Evolutionary conservation across 2,113 vertebrate genomes (phyloP).

Genomic region (Thymallus thymallus): DNA sequence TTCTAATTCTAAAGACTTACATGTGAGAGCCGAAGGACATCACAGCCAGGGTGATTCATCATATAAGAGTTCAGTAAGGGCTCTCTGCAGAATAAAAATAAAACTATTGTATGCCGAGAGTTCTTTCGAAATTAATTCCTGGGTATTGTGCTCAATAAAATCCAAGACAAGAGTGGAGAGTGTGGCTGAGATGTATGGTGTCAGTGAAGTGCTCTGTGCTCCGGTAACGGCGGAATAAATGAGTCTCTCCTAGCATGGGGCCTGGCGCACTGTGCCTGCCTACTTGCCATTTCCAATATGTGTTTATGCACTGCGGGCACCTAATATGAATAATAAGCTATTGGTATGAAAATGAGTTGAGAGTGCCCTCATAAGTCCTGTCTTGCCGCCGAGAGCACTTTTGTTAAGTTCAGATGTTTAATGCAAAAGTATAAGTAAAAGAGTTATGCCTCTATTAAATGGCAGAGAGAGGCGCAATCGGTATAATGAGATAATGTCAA

Average conservation of each 20-base stretch:
- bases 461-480: too few species aligned
- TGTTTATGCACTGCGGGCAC: too few species aligned
- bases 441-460: too few species aligned
- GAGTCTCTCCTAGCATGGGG: constrained; percentile 24
- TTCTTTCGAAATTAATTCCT: constrained; percentile 29
- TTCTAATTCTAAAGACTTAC: too few species aligned
- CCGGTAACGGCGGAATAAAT: background rate
- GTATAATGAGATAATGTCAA: too few species aligned
- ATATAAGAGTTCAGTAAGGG: background rate
- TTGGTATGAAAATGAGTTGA: too few species aligned
- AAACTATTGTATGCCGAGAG: background rate
- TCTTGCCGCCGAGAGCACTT: too few species aligned
- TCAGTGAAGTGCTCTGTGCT: background rate
- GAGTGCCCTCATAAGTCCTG: too few species aligned
- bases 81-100: background rate
- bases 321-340: too few species aligned
- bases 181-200: background rate
- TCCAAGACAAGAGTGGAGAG: constrained; percentile 4
- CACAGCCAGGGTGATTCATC: constrained; percentile 7
- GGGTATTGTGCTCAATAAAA: constrained; percentile 44
- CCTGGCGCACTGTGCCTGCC: background rate
- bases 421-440: too few species aligned
- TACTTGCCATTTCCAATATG: too few species aligned
- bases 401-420: too few species aligned
- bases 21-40: background rate